phyloP scores from a whole-genome alignment of 2,113 vertebrate genomes.

The Cynopterus brachyotis region DNA sequence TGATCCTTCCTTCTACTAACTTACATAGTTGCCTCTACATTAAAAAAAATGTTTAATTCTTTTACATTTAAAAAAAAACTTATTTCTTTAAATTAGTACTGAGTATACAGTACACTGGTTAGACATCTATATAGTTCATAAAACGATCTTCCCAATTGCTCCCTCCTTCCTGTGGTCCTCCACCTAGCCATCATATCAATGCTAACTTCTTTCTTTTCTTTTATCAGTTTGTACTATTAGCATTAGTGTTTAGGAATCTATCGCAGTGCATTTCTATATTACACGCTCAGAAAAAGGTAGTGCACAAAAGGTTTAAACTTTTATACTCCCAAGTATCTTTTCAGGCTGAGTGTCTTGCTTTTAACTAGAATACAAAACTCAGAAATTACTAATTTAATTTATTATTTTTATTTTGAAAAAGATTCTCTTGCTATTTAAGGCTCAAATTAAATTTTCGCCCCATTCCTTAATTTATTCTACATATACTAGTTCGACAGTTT shows the following conservation, averaged over 20 bases:
- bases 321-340: neutral
- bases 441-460: neutral
- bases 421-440: neutral
- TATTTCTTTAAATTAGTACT: no score
- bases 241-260: neutral
- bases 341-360: neutral
- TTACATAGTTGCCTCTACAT: neutral
- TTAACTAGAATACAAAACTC: neutral
- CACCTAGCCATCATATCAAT: no score
- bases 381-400: neutral
- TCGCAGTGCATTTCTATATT: neutral
- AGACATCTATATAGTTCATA: no score
- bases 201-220: neutral
- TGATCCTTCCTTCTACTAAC: neutral
- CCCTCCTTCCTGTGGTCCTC: no score
- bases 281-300: neutral
- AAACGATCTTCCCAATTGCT: no score
- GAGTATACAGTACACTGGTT: no score
- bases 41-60: neutral
- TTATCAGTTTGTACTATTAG: neutral
- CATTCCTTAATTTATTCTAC: neutral
- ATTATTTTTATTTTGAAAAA: neutral
- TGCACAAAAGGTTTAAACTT: neutral
- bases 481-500: neutral
- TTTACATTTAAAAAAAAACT: no score